phyloP scores from a whole-genome alignment of 2,113 vertebrate species.

The Rhipidura dahli region DNA sequence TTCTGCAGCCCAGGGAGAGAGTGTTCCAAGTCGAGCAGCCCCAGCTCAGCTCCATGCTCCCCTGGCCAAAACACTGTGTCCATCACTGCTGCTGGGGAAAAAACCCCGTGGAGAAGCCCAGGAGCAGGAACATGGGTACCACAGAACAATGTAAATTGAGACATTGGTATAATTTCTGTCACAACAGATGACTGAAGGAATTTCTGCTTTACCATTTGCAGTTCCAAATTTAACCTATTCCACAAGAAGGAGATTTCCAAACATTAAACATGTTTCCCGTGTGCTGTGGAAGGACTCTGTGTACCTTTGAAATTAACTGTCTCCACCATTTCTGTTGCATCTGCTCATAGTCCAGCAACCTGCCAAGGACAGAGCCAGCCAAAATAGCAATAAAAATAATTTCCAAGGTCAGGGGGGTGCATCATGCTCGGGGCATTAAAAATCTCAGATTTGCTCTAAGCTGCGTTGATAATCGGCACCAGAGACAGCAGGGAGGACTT shows the following conservation, averaged over 20 bases:
- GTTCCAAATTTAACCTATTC: background rate
- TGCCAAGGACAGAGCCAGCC: background rate
- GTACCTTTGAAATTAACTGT: background rate
- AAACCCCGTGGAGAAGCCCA: too few relatives aligned
- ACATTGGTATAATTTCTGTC: background rate
- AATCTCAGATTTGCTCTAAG: background rate
- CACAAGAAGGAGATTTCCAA: background rate
- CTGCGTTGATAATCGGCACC: background rate
- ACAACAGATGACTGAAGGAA: background rate
- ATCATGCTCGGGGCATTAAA: background rate
- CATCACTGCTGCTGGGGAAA: background rate
- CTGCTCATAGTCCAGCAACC: background rate
- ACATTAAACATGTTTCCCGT: background rate
- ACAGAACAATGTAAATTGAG: rapidly evolving
- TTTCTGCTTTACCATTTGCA: background rate
- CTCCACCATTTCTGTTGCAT: background rate
- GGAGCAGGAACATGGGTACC: background rate
- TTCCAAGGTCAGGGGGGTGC: background rate
- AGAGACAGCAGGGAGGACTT: background rate
- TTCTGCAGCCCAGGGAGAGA: rapidly evolving
- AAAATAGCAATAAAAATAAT: background rate
- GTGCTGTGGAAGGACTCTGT: background rate
- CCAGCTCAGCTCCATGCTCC: background rate
- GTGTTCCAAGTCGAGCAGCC: background rate
- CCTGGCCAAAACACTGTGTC: background rate